phyloP scores from a whole-genome alignment of 1,140 invertebrate genomes.

The Portunus trituberculatus region DNA sequence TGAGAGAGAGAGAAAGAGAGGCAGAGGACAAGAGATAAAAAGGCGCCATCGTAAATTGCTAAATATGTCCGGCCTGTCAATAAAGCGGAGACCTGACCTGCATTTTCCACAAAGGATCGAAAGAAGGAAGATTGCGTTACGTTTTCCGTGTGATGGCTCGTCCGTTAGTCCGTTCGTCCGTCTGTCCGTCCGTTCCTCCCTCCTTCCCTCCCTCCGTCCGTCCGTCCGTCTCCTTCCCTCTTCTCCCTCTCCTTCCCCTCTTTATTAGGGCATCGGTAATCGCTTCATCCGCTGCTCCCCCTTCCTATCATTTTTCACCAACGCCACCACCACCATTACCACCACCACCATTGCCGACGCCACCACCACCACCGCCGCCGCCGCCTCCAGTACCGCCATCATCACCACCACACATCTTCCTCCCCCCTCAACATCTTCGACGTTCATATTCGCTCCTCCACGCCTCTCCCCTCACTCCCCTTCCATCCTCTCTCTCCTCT shows the following conservation, averaged over 20 bases:
- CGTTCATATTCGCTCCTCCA: constrained; percentile 18
- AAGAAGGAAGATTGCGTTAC: no score
- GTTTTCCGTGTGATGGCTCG: no score
- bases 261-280: constrained; percentile 56
- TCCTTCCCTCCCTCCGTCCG: not conserved
- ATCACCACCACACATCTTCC: not conserved
- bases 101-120: not conserved
- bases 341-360: not conserved
- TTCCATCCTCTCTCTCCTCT: not conserved
- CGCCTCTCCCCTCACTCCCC: not conserved
- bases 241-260: constrained; percentile 5
- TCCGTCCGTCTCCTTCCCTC: not conserved
- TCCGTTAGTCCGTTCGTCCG: not conserved
- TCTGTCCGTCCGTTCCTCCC: not conserved
- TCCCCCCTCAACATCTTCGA: constrained; percentile 30
- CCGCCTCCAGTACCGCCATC: not conserved
- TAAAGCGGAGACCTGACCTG: not conserved
- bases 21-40: not conserved
- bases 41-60: not conserved
- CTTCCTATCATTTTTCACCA: constrained; percentile 46
- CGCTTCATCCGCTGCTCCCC: constrained; percentile 49
- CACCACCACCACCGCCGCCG: not conserved
- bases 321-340: constrained; percentile 27
- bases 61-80: not conserved
- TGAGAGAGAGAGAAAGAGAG: not conserved